Percentiles rank a stretch among this genome's conserved stretches.
Conservation (phyloP, 30 jellyfish, hydroid and myxozoan genomes). For the Aurelia sp. region DNA sequence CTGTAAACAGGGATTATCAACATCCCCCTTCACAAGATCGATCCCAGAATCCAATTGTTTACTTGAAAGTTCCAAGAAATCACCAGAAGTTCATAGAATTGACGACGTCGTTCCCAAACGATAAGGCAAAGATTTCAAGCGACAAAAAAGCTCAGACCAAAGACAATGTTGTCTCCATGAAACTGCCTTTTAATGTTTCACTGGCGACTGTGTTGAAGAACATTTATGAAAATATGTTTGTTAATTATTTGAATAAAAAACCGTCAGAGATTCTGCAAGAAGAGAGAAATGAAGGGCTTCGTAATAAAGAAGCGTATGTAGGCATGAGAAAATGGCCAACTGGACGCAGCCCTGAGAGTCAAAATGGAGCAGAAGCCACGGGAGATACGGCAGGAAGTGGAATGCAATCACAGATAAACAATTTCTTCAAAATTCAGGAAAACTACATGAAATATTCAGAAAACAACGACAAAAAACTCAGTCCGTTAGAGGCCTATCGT, state of each 20-base stretch:
- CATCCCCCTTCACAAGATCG: conserved; percentile 45
- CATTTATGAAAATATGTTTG: conserved; percentile 96
- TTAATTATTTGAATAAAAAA: conserved; percentile 78
- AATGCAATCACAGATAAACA: neutral
- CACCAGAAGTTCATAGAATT: conserved; percentile 78
- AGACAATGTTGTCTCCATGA: conserved; percentile 71
- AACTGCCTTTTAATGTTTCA: conserved; percentile 94
- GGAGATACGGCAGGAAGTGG: conserved; percentile 7
- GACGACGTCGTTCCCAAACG: conserved; percentile 78
- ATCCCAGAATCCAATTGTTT: conserved; percentile 71
- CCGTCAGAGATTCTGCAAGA: conserved; percentile 61
- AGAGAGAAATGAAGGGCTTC: neutral
- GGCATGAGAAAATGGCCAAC: neutral
- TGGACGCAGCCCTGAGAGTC: neutral
- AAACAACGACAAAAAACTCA: too few species aligned
- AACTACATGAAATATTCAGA: neutral
- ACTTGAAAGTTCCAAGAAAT: conserved; percentile 77
- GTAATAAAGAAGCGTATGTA: neutral
- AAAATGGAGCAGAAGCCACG: neutral
- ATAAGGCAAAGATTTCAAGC: neutral
- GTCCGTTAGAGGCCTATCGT: too few species aligned
- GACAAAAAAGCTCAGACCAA: conserved; percentile 13
- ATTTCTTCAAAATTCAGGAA: neutral
- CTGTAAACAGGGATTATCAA: conserved; percentile 64
- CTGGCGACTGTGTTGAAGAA: conserved; percentile 93